Evolutionary conservation across 2,113 vertebrate species (phyloP), one percentile per base, ranked within the genome.

Genomic region (Clupea harengus): DNA sequence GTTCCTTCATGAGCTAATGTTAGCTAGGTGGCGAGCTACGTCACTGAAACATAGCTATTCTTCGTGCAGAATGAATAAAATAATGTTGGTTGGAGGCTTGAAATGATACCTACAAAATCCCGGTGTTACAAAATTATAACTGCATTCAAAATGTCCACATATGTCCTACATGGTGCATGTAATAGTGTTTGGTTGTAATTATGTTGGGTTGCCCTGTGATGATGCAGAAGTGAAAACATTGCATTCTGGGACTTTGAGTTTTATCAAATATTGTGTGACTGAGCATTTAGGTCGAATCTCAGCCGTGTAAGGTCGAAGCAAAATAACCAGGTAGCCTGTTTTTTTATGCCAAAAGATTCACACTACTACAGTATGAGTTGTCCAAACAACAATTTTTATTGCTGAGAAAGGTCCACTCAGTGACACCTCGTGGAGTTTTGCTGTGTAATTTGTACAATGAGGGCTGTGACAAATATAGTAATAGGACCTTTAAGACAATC

Each of bases 181-280:
- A 78, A 78, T 4, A 78, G 72, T 32, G 28, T 28, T 44, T 78
- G 28, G 72, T 17, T 39, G 28, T 78, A 39, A n/a, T 39, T 75
- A 28, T 78, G 72, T 44, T 78, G 28, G 39, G 72, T 78, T 78
- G 72, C 72, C 13, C 72, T 78, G 32, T 78, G 72, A 78, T 78
- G 72, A 72, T 72, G n/a, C 72, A 78, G 28, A 78, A 78, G 32
- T 78, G 5, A 78, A 78, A 39, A 39, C 18, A 4, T 17, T 78
- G 72, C 32, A 78, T 78, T 78, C 72, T 78, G 72, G 72, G 72
- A 39, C 28, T 44, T 78, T 28, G 28, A 32, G 72, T 78, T 78
- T 78, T 78, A 39, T 78, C 4, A 28, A 15, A 15, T 28, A 28
- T 13, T 72, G 11, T 72, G 25, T 13, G 72, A 78, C 32, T 22